Evolutionary conservation across 2,797 vertebrate genomes (phyloP).

Genomic region (Artibeus lituratus): DNA sequence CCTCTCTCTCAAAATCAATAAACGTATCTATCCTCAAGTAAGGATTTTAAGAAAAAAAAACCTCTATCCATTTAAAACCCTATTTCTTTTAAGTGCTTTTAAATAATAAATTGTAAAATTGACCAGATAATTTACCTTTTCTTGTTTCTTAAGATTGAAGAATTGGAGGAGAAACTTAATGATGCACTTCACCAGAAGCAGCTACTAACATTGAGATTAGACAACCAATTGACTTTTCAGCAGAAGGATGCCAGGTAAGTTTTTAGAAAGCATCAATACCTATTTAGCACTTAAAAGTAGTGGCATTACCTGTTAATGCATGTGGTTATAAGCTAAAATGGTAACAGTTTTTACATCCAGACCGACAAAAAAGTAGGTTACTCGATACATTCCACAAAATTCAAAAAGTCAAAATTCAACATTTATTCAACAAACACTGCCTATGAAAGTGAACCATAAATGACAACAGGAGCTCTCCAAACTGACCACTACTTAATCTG

Average conservation of each 20-base stretch:
- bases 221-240: slow-evolving; percentile 92
- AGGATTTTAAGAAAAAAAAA: background rate
- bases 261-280: background rate
- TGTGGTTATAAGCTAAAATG: background rate
- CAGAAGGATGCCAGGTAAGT: slow-evolving; percentile 93
- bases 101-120: slow-evolving; percentile 18
- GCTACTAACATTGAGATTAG: slow-evolving; percentile 90
- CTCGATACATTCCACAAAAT: background rate
- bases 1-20: too few species aligned
- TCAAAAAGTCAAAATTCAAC: background rate
- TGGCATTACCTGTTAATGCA: background rate
- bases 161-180: slow-evolving; percentile 95
- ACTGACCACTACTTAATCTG: background rate
- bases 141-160: slow-evolving; percentile 87
- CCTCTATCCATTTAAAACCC: background rate
- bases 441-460: background rate
- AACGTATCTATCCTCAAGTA: too few species aligned
- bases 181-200: slow-evolving; percentile 96
- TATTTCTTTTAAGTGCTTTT: background rate
- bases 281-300: background rate
- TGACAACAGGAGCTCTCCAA: background rate
- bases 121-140: background rate
- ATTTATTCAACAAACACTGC: background rate
- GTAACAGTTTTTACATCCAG: background rate
- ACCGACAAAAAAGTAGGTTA: background rate